Base-by-base conservation (phyloP, 2,888 invertebrate genomes). In the Pollenia amentaria region DNA sequence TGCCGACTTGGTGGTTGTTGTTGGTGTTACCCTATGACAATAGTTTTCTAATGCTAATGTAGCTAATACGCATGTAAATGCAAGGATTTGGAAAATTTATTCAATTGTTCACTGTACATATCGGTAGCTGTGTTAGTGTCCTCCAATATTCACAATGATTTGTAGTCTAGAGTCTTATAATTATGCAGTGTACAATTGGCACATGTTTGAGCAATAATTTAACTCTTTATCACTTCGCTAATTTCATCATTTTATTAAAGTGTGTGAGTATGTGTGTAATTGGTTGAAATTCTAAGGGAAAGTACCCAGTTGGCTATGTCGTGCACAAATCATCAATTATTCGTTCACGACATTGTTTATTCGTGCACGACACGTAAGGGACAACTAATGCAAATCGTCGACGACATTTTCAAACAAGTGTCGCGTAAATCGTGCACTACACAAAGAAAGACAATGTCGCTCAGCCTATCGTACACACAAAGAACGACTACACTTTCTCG, bases 21-120 rank as follows among this genome's bases (percentile, higher is more conserved):
- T 62, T 53, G 65, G 14, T 77, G 64, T 51, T 51, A 48, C 55
- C 48, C 57, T 64, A 18, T 72, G 84, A 87, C 87, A 87, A 87
- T 88, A 81, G 84, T 86, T 86, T 80, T 80, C 86, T 90, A 90
- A 91, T 91, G 90, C 90, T 91, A 92, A 91, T 92, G 88, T 90
- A 89, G 64, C 83, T 84, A 90, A 91, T 91, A 89, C 89, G 88
- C 91, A 80, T 86, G 85, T 90, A 91, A 91, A 89, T 88, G 88
- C 91, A 91, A 89, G 90, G 90, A 91, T 90, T 91, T 91, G 92
- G 91, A 92, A 92, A 92, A 92, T 92, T 91, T 91, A 92, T 92
- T 91, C 91, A 91, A 91, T 91, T 91, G 91, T 90, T 29, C 60
- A 57, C 83, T 44, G 46, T 51, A n/a, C 57, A 29, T 57, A 16